Evolutionary conservation across 2,113 vertebrate genomes (phyloP).

Genomic region (Cebus imitator): DNA sequence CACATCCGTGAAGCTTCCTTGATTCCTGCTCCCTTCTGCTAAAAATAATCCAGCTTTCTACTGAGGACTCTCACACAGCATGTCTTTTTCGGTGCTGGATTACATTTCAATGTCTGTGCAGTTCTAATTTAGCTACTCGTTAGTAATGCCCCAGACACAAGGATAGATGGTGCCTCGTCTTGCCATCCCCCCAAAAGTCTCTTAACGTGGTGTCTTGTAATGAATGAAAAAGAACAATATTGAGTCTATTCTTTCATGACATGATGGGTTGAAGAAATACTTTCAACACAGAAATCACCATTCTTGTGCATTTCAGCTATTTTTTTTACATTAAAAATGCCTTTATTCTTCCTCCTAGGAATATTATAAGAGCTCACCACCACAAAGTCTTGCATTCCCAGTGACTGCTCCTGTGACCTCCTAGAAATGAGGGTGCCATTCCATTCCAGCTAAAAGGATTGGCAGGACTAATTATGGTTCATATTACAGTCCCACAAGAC

Average conservation of each 20-base stretch:
- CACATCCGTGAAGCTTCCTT: neutral
- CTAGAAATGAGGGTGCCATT: neutral
- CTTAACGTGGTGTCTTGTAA: neutral
- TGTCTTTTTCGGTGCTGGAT: neutral
- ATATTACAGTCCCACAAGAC: neutral
- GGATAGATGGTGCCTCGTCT: neutral
- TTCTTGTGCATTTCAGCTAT: neutral
- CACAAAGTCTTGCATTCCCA: neutral
- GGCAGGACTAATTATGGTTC: neutral
- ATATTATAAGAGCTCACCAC: neutral
- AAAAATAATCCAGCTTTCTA: neutral
- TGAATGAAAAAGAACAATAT: neutral
- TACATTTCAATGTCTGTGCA: neutral
- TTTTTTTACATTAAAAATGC: neutral
- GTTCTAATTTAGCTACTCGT: neutral
- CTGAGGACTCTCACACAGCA: neutral
- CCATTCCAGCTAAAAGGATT: neutral
- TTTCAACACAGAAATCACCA: neutral
- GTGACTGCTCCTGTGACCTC: neutral
- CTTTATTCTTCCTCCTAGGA: neutral
- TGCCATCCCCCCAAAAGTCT: neutral
- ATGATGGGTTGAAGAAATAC: neutral
- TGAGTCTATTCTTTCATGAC: slow-evolving; percentile 8
- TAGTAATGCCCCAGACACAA: neutral
- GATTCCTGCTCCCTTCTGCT: neutral